Evolutionary conservation across 2,113 vertebrate genomes (phyloP).

Genomic region (Larimichthys polyactis): DNA sequence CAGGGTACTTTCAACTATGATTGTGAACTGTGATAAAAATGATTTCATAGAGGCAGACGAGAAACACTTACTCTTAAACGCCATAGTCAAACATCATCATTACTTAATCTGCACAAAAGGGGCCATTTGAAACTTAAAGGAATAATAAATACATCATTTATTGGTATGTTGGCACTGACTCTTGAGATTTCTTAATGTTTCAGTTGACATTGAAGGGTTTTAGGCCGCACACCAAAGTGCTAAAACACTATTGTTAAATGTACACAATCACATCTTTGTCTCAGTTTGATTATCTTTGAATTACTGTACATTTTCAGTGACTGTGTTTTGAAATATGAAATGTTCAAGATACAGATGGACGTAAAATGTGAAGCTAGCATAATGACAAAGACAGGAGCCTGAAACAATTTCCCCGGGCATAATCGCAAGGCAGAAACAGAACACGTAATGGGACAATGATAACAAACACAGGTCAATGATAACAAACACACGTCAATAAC

Average conservation of each 20-base stretch:
- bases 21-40: too few relatives aligned
- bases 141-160: neutral
- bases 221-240: neutral
- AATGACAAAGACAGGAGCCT: neutral
- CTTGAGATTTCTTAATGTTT: neutral
- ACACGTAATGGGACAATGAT: neutral
- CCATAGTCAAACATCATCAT: too few relatives aligned
- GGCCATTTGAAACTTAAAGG: neutral
- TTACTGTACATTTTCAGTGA: too few relatives aligned
- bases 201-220: neutral
- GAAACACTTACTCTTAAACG: neutral
- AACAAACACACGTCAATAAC: conserved; percentile 42
- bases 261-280: neutral
- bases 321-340: neutral
- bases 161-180: neutral
- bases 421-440: neutral
- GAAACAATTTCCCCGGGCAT: neutral
- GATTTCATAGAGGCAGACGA: neutral
- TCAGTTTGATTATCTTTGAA: neutral
- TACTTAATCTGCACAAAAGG: too few relatives aligned
- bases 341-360: neutral
- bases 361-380: neutral
- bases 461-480: conserved; percentile 38
- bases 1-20: too few relatives aligned
- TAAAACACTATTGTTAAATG: neutral